Base-by-base conservation (phyloP, 2,797 vertebrate genomes). In the Semaprochilodus insignis region DNA sequence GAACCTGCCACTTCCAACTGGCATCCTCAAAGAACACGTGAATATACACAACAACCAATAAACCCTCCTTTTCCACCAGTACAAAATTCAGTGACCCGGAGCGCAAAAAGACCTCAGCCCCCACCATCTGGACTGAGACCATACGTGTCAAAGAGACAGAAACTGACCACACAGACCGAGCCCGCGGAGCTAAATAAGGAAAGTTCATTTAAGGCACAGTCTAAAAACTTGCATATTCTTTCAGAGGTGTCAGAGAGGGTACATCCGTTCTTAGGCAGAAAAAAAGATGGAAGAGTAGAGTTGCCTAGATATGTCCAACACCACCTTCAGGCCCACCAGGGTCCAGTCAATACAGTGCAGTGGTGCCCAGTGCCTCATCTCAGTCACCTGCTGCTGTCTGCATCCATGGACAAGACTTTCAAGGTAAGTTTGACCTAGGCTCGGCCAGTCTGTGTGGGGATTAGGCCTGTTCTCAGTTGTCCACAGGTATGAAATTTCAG, bases 331-430 rank as follows among this genome's bases (percentile, higher is more conserved):
- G 95, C 95, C 79, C 98, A 99, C 84, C 90, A 89, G 0, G 96
- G 96, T 14, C 96, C 97, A 0, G 95, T 98, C 74, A 99, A 97
- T 91, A 93, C 91, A 0, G 88, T 98, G 74, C 94, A 95, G 78
- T 99, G 98, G 98, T 97, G 96, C 87, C 97, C 97, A 0, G 91
- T 96, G 5, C 88, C 86, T 74, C 93, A 95, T 8, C 90, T 90
- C 82, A 98, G 97, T 83, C 97, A 99, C 82, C 87, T 99, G 87
- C 94, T 99, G 73, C 95, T 99, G 77, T 98, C 98, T 0, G 93
- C 96, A 6, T 99, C 98, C 65, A 98, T 99, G 97, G 98, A 99
- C 90, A 96, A 95, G 88, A 98, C 96, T 23, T 84, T 97, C 81
- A 99, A 98, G 98, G 98, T 99, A 96, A 91, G 88, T 13, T 52